Evolutionary conservation across 2,888 invertebrate species (phyloP), one percentile per base, ranked within the genome.

Genomic region (Epinotia nisella): DNA sequence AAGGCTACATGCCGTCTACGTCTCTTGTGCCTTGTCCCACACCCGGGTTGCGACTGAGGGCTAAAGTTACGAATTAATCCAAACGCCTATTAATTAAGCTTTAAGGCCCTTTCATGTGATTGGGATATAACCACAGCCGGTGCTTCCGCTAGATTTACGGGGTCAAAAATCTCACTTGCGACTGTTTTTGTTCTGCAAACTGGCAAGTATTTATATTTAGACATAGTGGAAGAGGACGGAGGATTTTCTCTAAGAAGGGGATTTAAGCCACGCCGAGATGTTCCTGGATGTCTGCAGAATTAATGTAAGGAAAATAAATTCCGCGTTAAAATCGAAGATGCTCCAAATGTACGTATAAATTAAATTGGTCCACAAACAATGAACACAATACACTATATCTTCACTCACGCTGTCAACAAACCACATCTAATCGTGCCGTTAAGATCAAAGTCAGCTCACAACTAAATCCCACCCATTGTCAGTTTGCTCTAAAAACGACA

Each of bases 81-180:
- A 71, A 75, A 77, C 78, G 78, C 81, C 84, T 83, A 85, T 84
- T 83, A 83, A 85, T 84, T 85, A 84, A 79, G 82, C 81, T 79
- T 79, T 78, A 79, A 80, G 82, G 79, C 78, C 77, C 78, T 76
- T 75, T 73, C 73, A 69, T 68, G 73, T 69, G 73, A 73, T 73
- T 64, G 73, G 73, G 73, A 73, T 69, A 73, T 69, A 68, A 69
- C 73, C 73, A 58, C 73, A 68, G 61, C 62, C 72, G 61, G 67
- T 72, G 56, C 72, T 72, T 72, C 51, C 68, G 51, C 35, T 62
- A 64, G 69, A 73, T 73, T 73, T 73, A 73, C 68, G 56, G 58
- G 56, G 64, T 24, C 73, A 73, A 72, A 67, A 72, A 61, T 68
- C 66, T 71, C 45, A 66, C 56, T 62, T 56, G 56, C 60, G 29